phyloP scores from a whole-genome alignment of 2,888 invertebrate genomes.

The Ichneumon xanthorius region DNA sequence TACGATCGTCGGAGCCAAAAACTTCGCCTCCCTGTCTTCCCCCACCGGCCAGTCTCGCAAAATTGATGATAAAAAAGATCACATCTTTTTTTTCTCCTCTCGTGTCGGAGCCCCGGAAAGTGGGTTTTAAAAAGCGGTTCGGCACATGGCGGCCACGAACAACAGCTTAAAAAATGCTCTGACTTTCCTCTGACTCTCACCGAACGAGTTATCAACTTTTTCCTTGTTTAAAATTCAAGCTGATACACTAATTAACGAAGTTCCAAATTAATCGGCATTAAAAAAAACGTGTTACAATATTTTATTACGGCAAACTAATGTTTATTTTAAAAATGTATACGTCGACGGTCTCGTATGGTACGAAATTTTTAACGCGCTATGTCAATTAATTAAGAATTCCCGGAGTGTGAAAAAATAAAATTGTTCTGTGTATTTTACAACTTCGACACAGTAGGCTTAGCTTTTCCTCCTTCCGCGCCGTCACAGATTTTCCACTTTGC shows the following conservation, averaged over 20 bases:
- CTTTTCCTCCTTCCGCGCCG: too few species aligned
- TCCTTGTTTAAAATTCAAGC: neutral
- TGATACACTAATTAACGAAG: neutral
- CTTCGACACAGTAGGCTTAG: too few species aligned
- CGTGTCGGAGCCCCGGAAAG: slow-evolving; percentile 24
- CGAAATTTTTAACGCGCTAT: too few species aligned
- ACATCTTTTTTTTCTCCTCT: slow-evolving; percentile 61
- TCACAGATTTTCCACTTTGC: neutral
- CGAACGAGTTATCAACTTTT: neutral
- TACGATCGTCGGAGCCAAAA: slow-evolving; percentile 49
- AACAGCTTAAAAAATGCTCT: neutral
- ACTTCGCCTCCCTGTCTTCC: slow-evolving; percentile 37
- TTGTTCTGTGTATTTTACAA: too few species aligned
- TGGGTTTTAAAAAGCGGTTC: slow-evolving; percentile 41
- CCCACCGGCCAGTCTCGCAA: neutral
- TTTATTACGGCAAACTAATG: too few species aligned
- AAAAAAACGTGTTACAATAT: too few species aligned
- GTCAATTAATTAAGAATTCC: too few species aligned
- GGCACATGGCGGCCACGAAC: neutral
- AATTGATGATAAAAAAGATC: slow-evolving; percentile 51
- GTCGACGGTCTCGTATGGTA: too few species aligned
- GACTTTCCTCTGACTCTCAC: neutral
- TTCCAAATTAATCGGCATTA: neutral
- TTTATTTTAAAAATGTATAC: too few species aligned
- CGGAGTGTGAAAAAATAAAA: too few species aligned